These are phyloP conservation scores for Melitaea athalia DNA, from an alignment of 2,888 invertebrate species.

Conservation along the genomic window DNA sequence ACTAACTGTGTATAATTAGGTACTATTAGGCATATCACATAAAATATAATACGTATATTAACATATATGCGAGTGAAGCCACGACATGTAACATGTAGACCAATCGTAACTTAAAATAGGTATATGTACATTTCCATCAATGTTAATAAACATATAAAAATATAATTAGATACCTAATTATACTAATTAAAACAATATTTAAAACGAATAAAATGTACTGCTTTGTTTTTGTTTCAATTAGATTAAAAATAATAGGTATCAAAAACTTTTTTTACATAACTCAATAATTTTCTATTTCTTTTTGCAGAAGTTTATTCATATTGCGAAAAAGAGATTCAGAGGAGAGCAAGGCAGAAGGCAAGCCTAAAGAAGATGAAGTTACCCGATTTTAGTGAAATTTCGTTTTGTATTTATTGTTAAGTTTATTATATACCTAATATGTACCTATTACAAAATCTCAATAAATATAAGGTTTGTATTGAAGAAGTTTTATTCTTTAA, in stretches of 20 bases:
- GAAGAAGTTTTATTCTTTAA: constrained; percentile 31
- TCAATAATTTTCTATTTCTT: constrained; percentile 23
- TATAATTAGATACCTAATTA: too few relatives aligned
- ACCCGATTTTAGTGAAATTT: constrained; percentile 65
- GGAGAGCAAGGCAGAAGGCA: constrained; percentile 48
- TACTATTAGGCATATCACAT: too few relatives aligned
- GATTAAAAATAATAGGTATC: neutral
- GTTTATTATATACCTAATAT: constrained; percentile 44
- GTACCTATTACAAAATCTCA: constrained; percentile 68
- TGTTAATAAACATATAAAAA: too few relatives aligned
- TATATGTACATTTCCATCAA: too few relatives aligned
- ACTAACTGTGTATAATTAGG: too few relatives aligned
- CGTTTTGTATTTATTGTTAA: constrained; percentile 54
- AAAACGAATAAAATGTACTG: too few relatives aligned
- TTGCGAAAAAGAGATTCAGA: constrained; percentile 57
- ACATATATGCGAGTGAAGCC: too few relatives aligned
- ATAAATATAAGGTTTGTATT: constrained; percentile 74
- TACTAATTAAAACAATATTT: too few relatives aligned
- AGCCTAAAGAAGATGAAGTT: constrained; percentile 67
- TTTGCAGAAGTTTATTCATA: constrained; percentile 59
- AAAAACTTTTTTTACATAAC: neutral
- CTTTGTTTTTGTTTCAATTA: too few relatives aligned
- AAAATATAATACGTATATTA: too few relatives aligned
- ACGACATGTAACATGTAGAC: too few relatives aligned
- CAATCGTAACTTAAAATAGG: too few relatives aligned